Conservation (phyloP, 2,797 vertebrate genomes). For the Buphagus erythrorhynchus region DNA sequence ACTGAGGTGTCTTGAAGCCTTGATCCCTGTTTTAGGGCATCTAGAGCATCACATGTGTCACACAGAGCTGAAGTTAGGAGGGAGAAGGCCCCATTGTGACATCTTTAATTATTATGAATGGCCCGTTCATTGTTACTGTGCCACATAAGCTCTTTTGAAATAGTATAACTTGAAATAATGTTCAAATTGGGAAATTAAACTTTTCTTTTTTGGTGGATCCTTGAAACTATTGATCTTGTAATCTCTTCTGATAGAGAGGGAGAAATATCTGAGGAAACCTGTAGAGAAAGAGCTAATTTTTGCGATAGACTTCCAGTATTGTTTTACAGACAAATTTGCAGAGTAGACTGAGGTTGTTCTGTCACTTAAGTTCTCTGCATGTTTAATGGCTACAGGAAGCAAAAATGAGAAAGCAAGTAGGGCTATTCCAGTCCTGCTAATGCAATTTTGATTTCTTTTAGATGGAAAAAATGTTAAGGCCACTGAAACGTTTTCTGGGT, state of each 20-base stretch:
- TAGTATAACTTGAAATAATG: neutral
- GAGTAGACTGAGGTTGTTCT: neutral
- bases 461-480: neutral
- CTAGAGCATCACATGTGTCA: neutral
- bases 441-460: neutral
- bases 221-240: neutral
- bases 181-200: neutral
- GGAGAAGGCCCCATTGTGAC: accelerated
- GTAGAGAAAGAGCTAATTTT: neutral
- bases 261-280: neutral
- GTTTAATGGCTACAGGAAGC: neutral
- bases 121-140: neutral
- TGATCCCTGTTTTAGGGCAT: neutral
- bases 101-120: neutral
- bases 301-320: neutral
- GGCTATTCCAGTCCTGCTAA: neutral
- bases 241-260: neutral
- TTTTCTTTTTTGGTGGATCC: neutral
- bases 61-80: neutral
- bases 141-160: neutral
- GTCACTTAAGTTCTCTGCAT: neutral
- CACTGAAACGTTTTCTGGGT: neutral
- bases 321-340: neutral
- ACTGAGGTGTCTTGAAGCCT: neutral
- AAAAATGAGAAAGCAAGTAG: neutral